phyloP scores from a whole-genome alignment of 2,888 invertebrate genomes.

The Machimus atricapillus region DNA sequence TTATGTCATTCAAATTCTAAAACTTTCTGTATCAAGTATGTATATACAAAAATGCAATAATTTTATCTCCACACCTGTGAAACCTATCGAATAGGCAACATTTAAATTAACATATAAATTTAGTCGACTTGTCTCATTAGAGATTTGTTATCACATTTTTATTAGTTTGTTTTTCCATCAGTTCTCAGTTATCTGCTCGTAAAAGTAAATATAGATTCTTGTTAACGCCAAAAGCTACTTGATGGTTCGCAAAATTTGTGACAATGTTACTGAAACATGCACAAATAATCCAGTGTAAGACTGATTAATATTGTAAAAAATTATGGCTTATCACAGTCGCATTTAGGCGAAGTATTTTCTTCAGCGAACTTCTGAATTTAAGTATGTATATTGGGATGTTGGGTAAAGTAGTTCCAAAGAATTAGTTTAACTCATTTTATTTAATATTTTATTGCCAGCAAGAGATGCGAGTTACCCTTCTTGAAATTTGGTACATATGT shows the following conservation, averaged over 20 bases:
- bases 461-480: too few relatives aligned
- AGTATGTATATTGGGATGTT: too few relatives aligned
- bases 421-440: too few relatives aligned
- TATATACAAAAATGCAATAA: too few relatives aligned
- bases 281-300: background rate
- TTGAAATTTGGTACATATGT: too few relatives aligned
- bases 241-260: background rate
- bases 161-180: background rate
- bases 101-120: background rate
- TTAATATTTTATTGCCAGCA: too few relatives aligned
- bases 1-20: too few relatives aligned
- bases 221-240: background rate
- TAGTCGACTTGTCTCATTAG: background rate
- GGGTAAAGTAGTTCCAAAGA: too few relatives aligned
- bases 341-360: background rate
- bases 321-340: background rate
- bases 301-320: background rate
- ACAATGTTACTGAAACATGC: background rate
- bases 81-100: background rate
- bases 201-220: background rate
- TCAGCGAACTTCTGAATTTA: too few relatives aligned
- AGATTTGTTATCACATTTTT: background rate
- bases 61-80: too few relatives aligned
- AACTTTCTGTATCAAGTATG: too few relatives aligned
- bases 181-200: background rate